Evolutionary conservation across 2,797 vertebrate genomes (phyloP), one percentile per base, ranked within the genome.

Genomic region (Amblyraja radiata): DNA sequence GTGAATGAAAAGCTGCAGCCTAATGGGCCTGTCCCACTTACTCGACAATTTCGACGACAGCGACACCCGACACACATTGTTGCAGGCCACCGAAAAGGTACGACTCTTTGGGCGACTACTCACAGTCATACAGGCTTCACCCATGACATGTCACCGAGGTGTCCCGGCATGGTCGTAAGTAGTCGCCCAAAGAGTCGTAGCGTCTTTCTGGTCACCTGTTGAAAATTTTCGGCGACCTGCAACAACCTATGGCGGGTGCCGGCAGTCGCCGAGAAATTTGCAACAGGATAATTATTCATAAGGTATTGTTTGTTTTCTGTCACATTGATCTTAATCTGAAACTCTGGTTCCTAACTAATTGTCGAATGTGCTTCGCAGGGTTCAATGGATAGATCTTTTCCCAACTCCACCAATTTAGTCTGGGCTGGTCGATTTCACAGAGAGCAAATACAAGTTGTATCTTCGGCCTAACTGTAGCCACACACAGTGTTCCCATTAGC

Each of bases 401-500:
- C 63, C n/a, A 88, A 32, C 14, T 18, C n/a, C 84, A 88, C 63
- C 84, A 68, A 68, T 68, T 88, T 16, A 36, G n/a, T 10, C 36
- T 21, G 32, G n/a, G 28, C 84, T 88, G 36, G 32, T 88, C 68
- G 63, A 36, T 32, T 88, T n/a, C 6, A 65, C 28, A 21, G 2
- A n/a, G 13, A 16, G 28, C 63, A 88, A 88, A 65, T 88, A 32
- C 28, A 86, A 86, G 83, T 86, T 86, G 83, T 86, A 13, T 86
- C 25, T n/a, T 86, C 25, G 6, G 32, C 84, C 61, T 36, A 21
- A 65, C 32, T 6, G n/a, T 86, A 63, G 13, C 25, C 83, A 63
- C 58, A 18, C n/a, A 28, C 58, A 16, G 58, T 61, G 61, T 86
- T 86, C 16, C 28, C 32, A 16, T 28, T 88, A 68, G 21, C 61